Evolutionary conservation across 2,888 invertebrate genomes (phyloP).

Genomic region (Calameuta pallipes): DNA sequence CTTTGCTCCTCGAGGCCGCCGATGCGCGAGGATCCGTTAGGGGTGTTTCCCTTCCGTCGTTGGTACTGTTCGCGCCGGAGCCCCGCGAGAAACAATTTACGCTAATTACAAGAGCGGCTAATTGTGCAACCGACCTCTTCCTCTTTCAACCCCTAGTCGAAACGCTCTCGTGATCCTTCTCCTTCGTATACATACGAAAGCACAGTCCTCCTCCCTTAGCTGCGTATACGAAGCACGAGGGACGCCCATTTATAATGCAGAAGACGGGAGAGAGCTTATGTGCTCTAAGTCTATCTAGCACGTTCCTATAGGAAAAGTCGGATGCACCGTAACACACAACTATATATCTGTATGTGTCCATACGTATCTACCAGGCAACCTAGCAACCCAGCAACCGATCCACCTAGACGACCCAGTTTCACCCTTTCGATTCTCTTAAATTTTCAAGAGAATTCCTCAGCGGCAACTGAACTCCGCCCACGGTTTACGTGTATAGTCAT

Average conservation of each 20-base stretch:
- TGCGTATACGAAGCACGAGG: slow-evolving; percentile 39
- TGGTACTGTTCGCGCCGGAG: slow-evolving; percentile 2
- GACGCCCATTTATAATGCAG: slow-evolving; percentile 61
- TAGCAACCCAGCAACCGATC: background rate
- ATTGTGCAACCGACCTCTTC: slow-evolving; percentile 53
- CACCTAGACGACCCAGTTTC: slow-evolving; percentile 35
- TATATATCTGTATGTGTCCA: background rate
- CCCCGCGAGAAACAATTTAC: slow-evolving; percentile 59
- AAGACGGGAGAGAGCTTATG: slow-evolving; percentile 39
- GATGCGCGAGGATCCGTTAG: background rate
- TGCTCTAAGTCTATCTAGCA: slow-evolving; percentile 15
- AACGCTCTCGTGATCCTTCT: slow-evolving; percentile 8
- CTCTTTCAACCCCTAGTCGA: slow-evolving; percentile 19
- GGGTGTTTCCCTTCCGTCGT: slow-evolving; percentile 1
- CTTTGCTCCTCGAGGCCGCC: slow-evolving; percentile 11
- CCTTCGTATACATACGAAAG: slow-evolving; percentile 18
- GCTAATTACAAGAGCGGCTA: slow-evolving; percentile 63
- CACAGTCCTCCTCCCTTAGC: slow-evolving; percentile 29
- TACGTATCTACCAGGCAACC: background rate
- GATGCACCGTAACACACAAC: background rate
- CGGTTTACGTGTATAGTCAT: background rate
- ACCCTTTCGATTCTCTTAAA: slow-evolving; percentile 35
- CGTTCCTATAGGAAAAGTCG: background rate
- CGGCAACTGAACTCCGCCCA: background rate
- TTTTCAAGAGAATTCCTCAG: slow-evolving; percentile 28